These are phyloP conservation scores for Enteromius afrohamiltoni DNA, from an alignment of 2,797 vertebrate species.

Conservation along the genomic window DNA sequence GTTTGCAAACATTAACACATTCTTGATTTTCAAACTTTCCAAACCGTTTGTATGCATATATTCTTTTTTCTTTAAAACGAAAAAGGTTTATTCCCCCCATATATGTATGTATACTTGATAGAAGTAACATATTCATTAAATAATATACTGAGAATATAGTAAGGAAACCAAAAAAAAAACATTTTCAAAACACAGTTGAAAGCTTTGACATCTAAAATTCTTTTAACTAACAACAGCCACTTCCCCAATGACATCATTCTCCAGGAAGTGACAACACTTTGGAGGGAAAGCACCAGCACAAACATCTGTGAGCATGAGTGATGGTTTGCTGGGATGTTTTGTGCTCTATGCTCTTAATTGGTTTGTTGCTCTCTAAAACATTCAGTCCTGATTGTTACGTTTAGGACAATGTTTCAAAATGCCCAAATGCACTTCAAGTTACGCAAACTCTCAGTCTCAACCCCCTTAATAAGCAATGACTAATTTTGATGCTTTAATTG, in stretches of 20 bases:
- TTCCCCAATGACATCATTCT: neutral
- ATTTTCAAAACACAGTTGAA: neutral
- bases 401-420: neutral
- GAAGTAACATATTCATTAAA: neutral
- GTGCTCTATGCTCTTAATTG: neutral
- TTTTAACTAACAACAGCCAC: conserved; percentile 3
- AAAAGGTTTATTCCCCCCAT: neutral
- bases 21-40: neutral
- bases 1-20: neutral
- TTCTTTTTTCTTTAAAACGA: neutral
- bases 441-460: neutral
- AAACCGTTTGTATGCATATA: neutral
- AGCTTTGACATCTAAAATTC: neutral
- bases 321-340: neutral
- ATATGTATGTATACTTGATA: neutral
- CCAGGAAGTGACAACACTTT: conserved; percentile 29
- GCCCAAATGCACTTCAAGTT: neutral
- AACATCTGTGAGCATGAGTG: neutral
- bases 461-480: neutral
- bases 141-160: neutral
- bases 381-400: neutral
- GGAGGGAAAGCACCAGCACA: conserved; percentile 6
- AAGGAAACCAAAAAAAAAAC: neutral
- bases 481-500: neutral
- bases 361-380: neutral